Evolutionary conservation across 1,140 invertebrate genomes (phyloP), one percentile per base, ranked within the genome.

Genomic region (Apis cerana): DNA sequence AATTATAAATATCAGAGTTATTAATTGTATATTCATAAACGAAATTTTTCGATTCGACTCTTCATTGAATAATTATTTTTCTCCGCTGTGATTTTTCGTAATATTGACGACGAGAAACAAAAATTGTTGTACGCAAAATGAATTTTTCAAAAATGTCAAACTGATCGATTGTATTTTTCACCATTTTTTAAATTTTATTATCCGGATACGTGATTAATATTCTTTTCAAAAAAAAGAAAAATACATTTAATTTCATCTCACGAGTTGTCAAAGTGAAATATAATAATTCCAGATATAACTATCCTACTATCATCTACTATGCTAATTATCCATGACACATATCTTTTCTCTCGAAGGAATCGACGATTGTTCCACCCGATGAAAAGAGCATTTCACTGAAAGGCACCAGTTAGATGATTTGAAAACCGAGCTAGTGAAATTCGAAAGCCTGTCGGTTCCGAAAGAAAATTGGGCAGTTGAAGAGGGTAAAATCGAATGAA

Each of bases 381-480:
- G 64, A 15, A 68, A 58, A 56, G 43, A 27, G 17, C 12, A 17
- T 21, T 70, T 50, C 43, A 15, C 23, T 23, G 21, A 19, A 64
- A 23, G 59, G 10, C 67, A 56, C 17, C 7, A 19, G 21, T 15
- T 8, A 9, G 43, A 33, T 70, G 48, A 52, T 61, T 69, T 69
- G 65, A 48, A 69, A 12, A 61, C 27, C 33, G 52, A 54, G 17
- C 33, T 17, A 59, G 56, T 15, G 54, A 33, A 61, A 79, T 23
- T 50, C 23, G 67, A 48, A n/a, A 67, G 54, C 15, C 67, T n/a
- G 43, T 61, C 23, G 19, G 56, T 27, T 61, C 61, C 43, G 33
- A 69, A 27, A 56, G 67, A 23, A 79, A 61, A 54, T 61, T 52
- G 56, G 56, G 56, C 52, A 70, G 52, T 56, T 23, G 50, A 21